Evolutionary conservation across 2,888 invertebrate species (phyloP), one percentile per base, ranked within the genome.

Genomic region (Drosophila putrida): DNA sequence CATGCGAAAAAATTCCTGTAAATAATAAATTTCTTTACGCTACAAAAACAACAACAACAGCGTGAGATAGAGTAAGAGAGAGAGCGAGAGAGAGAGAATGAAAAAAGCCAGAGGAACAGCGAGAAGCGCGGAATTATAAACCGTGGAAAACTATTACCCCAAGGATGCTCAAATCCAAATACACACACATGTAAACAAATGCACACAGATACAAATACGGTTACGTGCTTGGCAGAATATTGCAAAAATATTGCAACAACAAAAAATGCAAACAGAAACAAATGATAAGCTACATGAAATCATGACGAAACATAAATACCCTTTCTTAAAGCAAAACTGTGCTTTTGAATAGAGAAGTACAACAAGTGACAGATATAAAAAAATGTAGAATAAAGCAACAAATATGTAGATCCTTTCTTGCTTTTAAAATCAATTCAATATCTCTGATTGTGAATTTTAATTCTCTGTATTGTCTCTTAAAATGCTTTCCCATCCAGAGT

Each of bases 111-210:
- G 28, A 64, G 47, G 44, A 53, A 62, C 67, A 71, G 85, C 64
- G 78, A 72, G 72, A 77, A 81, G 72, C 79, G 79, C 87, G 79
- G 84, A 85, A 88, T 85, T 85, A 85, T 85, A 85, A 85, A 88
- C 88, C 88, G 87, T 85, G 88, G 88, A 88, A 85, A 84, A 84
- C 84, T 84, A 84, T 84, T 84, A 84, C 86, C 86, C 84, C 88
- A 88, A 84, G 84, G 84, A 84, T 84, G 79, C 83, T 88, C 84
- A 84, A 88, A 84, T 88, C 83, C 86, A 80, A 77, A 83, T 70
- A 78, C 63, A 75, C 55, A 71, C 63, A 76, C 57, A 51, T 47
- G 63, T 53, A 46, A 35, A 44, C 62, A 8, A 15, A 61, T 11
- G 47, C 33, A 28, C 47, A 20, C 35, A 39, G 15, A 47, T 49